phyloP scores from a whole-genome alignment of 2,888 invertebrate genomes.

The Cacoxenus indagator region DNA sequence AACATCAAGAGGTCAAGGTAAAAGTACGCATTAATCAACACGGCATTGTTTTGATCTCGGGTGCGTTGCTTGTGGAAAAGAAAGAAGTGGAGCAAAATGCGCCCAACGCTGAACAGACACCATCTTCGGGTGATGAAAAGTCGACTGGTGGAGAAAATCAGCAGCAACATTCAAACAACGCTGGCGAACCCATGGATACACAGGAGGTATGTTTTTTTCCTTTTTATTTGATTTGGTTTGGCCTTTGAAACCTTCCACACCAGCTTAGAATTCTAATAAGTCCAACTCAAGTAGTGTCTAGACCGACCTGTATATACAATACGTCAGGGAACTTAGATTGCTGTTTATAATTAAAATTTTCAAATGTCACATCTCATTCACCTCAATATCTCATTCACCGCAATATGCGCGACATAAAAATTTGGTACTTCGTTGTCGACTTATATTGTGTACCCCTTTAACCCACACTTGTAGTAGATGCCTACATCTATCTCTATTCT shows the following conservation, averaged over 20 bases:
- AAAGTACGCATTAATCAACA: slow-evolving; percentile 95
- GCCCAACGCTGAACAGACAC: slow-evolving; percentile 51
- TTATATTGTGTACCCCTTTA: too few species aligned
- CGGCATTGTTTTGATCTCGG: slow-evolving; percentile 90
- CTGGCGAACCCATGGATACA: slow-evolving; percentile 71
- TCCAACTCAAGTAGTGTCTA: background rate
- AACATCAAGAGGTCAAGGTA: slow-evolving; percentile 95
- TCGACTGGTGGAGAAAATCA: slow-evolving; percentile 47
- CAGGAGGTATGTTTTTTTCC: slow-evolving; percentile 70
- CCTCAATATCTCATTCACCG: too few species aligned
- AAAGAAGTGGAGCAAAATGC: slow-evolving; percentile 72
- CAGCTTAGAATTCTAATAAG: background rate
- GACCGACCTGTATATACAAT: background rate
- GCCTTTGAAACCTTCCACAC: background rate
- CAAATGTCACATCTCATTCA: too few species aligned
- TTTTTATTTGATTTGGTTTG: background rate
- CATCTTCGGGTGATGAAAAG: slow-evolving; percentile 67
- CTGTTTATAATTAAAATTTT: too few species aligned
- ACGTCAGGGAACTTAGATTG: too few species aligned
- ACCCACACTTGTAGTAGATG: slow-evolving; percentile 21
- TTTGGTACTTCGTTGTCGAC: too few species aligned
- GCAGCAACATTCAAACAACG: slow-evolving; percentile 51
- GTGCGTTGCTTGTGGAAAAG: slow-evolving; percentile 87
- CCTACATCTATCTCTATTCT: slow-evolving; percentile 26
- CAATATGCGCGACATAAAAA: too few species aligned